Evolutionary conservation across 2,888 invertebrate genomes (phyloP), one percentile per base, ranked within the genome.

Genomic region (Catotricha subobsoleta): DNA sequence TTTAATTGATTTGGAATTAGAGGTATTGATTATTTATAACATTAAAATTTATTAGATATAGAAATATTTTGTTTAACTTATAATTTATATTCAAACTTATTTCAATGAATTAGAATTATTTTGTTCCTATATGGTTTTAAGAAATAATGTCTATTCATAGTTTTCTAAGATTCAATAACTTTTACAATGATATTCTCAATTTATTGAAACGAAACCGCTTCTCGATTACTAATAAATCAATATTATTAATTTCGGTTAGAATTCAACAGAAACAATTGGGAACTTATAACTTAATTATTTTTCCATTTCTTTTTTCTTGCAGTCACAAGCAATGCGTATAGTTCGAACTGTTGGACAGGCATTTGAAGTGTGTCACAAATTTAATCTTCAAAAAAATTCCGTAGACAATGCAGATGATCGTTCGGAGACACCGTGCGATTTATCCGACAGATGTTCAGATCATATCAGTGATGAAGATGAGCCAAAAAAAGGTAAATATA

Each of bases 331-430:
- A 25, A 94, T 97, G 91, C 76, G 87, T 51, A 88, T 98, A 51
- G 98, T 98, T 46, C 78, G 95, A 54, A 97, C 97, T 7, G 90
- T 98, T 50, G 97, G 97, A 36, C 97, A 98, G 67, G 97, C 97
- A 28, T 98, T 98, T 67, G 97, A 98, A 67, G 95, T 97, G 61
- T 97, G 95, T 72, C 95, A 97, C 74, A 92, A 94, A 68, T 72
- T 87, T 66, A 80, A 82, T 55, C 69, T 74, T 54, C 76, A 73
- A 54, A 62, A 62, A 56, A 60, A 62, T 59, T 60, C 61, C 59
- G 51, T 59, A 55, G 61, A 61, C 51, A 60, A 61, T 51, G 37
- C 42, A 25, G 62, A 61, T 46, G 62, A 63, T 50, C 54, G 60
- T 47, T 61, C 62, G 41, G 60, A 62, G 50, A 54, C 57, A 46